Base-by-base conservation (phyloP, 2,888 invertebrate genomes). In the Torymus aiolomorphi region DNA sequence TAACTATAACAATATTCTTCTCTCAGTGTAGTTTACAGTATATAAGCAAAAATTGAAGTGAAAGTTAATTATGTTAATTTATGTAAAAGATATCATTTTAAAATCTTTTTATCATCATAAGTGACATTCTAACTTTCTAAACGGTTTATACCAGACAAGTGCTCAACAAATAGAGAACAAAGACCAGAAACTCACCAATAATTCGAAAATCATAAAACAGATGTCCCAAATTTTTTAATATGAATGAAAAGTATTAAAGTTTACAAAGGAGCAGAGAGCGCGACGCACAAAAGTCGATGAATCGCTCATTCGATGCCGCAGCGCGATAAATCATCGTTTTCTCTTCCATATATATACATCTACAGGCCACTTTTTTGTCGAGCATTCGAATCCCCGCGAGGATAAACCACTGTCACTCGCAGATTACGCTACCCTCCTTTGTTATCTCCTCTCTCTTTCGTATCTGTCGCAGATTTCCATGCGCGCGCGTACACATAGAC, bases 341-440 rank as follows among this genome's bases (percentile, higher is more conserved):
- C 71, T 75, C 79, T 59, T 20, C 57, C 31, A 3, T 31, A 31
- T 5, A 31, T 31, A 31, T 31, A 31, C 2, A 31, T 31, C 31
- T 31, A 31, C 31, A 31, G 31, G 5, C 31, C 2, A 31, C 31
- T 31, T 31, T 31, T 31, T 31, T 31, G 31, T 31, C 31, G 42
- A 20, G 18, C 13, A 31, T 62, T 57, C 63, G 74, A 80, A 80
- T 80, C 72, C 77, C 77, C 75, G 80, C 76, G 80, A 82, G 82
- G 77, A 80, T 80, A 78, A 79, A 79, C 74, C 76, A 79, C 80
- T 79, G 81, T 77, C 80, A 79, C 75, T 81, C 72, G 81, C 81
- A 81, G 79, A 81, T 82, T 82, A 82, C 72, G 69, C 76, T 74
- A 61, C 69, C 61, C 73, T 74, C 76, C 67, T 76, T 80, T 80